Percentiles rank a stretch among this genome's conserved stretches.
phyloP scores from a whole-genome alignment of 35 echinoderm and acorn worm genomes.

The Stichopus chloronotus region DNA sequence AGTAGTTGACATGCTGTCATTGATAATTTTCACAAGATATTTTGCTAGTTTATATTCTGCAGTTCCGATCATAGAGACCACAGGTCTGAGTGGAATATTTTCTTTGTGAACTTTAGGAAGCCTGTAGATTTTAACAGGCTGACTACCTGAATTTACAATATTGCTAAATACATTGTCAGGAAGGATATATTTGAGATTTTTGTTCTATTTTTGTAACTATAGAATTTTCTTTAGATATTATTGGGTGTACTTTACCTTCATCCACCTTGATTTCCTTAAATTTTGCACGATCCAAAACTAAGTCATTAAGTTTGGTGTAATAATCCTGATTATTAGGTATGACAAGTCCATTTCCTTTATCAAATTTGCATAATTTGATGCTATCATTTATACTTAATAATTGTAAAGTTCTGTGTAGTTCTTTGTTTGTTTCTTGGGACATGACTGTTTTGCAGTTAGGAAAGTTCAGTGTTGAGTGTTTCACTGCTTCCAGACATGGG shows the following conservation, averaged over 20 bases:
- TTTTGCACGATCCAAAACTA: neutral
- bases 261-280: neutral
- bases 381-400: neutral
- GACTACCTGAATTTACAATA: too few species aligned
- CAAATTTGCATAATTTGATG: neutral
- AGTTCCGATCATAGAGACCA: too few species aligned
- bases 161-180: neutral
- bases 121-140: too few species aligned
- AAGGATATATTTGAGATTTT: neutral
- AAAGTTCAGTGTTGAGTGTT: too few species aligned
- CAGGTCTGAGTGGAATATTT: too few species aligned
- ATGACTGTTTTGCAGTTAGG: neutral
- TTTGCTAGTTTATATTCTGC: too few species aligned
- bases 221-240: constrained; percentile 25
- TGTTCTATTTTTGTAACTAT: neutral
- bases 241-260: constrained; percentile 8
- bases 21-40: too few species aligned
- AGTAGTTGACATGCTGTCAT: too few species aligned
- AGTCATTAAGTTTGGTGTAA: neutral
- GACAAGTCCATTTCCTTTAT: neutral
- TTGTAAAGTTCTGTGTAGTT: neutral
- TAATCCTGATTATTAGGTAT: neutral
- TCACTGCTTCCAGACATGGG: neutral
- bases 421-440: neutral
- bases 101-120: too few species aligned